These are phyloP conservation scores for Synodontis membranacea DNA, from an alignment of 2,113 vertebrate species.

Conservation along the genomic window DNA sequence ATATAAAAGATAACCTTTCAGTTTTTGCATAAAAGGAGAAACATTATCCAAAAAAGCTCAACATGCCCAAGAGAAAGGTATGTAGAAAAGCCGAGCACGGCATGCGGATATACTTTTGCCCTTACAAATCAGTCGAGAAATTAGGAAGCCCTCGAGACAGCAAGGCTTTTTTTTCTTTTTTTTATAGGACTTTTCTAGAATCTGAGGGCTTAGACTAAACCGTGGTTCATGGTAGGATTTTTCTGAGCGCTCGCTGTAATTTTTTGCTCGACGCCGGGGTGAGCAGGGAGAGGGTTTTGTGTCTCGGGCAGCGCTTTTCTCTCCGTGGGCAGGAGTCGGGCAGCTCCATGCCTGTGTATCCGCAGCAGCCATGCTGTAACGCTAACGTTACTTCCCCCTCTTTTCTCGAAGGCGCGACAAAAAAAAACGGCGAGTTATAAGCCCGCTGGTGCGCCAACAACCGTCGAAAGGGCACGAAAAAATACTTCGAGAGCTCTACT, in stretches of 20 bases:
- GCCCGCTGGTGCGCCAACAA: neutral
- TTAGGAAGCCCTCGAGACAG: slow-evolving; percentile 59
- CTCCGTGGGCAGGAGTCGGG: slow-evolving; percentile 46
- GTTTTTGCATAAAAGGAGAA: slow-evolving; percentile 55
- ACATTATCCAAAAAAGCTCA: slow-evolving; percentile 45
- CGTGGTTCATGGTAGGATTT: slow-evolving; percentile 43
- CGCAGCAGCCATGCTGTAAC: slow-evolving; percentile 66
- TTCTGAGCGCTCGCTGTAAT: slow-evolving; percentile 31
- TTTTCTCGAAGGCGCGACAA: slow-evolving; percentile 47
- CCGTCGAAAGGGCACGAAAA: slow-evolving; percentile 31
- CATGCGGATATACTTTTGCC: slow-evolving; percentile 57
- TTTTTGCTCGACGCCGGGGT: slow-evolving; percentile 13
- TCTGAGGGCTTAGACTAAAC: neutral
- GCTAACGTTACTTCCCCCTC: slow-evolving; percentile 43
- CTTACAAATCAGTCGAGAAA: slow-evolving; percentile 57
- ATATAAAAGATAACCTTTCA: slow-evolving; percentile 45
- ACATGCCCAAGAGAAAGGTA: slow-evolving; percentile 71
- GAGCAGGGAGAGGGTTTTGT: slow-evolving; percentile 29
- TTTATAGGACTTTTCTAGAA: slow-evolving; percentile 31
- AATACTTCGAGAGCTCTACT: slow-evolving; percentile 43
- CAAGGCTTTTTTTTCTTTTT: slow-evolving; percentile 22
- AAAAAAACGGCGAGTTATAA: slow-evolving; percentile 47
- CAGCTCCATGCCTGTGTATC: slow-evolving; percentile 60
- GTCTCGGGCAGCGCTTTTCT: slow-evolving; percentile 48
- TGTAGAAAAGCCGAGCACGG: slow-evolving; percentile 55